Percentiles rank a stretch among this genome's conserved stretches.
Evolutionary conservation across 2,888 invertebrate species (phyloP).

Genomic region (Liodrosophila aerea): DNA sequence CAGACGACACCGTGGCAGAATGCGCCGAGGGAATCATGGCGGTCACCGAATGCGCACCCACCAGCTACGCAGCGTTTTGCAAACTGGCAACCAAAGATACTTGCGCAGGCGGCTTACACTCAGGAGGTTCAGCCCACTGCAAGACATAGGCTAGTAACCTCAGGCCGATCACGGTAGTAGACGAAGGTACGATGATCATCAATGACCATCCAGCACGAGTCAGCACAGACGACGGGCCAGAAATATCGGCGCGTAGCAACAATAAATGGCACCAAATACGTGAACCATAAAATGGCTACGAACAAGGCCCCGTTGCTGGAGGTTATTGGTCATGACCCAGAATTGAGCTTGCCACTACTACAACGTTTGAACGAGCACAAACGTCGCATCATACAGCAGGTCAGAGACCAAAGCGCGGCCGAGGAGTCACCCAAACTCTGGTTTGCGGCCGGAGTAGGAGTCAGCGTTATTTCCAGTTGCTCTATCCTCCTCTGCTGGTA

Average conservation of each 20-base stretch:
- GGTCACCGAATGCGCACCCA: neutral
- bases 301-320: too few relatives aligned
- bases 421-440: neutral
- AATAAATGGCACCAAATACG: slow-evolving; percentile 4
- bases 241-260: neutral
- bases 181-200: neutral
- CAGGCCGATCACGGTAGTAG: neutral
- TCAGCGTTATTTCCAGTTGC: neutral
- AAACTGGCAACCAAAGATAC: neutral
- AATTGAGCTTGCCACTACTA: neutral
- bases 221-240: neutral
- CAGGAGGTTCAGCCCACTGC: too few relatives aligned
- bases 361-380: neutral
- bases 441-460: slow-evolving; percentile 1
- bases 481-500: neutral
- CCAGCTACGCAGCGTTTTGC: slow-evolving; percentile 1
- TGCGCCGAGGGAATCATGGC: too few relatives aligned
- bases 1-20: too few relatives aligned
- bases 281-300: neutral
- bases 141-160: too few relatives aligned
- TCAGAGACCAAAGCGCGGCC: too few relatives aligned
- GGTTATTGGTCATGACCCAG: neutral
- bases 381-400: neutral
- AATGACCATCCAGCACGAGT: neutral
- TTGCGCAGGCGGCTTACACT: neutral